Evolutionary conservation across 2,888 invertebrate genomes (phyloP).

Genomic region (Drosophila merina): DNA sequence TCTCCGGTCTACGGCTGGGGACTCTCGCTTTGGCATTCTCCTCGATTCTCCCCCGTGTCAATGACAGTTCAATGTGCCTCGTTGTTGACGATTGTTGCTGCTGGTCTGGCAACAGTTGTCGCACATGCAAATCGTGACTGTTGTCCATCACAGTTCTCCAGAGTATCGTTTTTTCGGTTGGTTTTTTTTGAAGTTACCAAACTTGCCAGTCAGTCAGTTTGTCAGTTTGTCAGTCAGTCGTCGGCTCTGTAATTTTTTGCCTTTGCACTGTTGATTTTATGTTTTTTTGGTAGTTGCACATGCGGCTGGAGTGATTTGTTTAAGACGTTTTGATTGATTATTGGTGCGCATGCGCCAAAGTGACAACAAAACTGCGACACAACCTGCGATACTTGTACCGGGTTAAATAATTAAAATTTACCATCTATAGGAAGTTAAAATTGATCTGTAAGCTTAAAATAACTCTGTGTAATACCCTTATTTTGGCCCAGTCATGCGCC

Average conservation of each 20-base stretch:
- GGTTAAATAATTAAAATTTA: neutral
- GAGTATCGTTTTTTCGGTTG: slow-evolving; percentile 7
- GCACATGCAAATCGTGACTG: slow-evolving; percentile 80
- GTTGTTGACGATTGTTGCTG: slow-evolving; percentile 63
- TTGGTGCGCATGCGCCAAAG: slow-evolving; percentile 66
- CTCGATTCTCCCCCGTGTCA: slow-evolving; percentile 75
- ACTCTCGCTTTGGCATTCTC: slow-evolving; percentile 43
- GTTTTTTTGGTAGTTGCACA: slow-evolving; percentile 65
- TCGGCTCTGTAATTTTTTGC: slow-evolving; percentile 33
- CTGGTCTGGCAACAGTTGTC: slow-evolving; percentile 72
- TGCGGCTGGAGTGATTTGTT: slow-evolving; percentile 76
- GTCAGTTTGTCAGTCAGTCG: slow-evolving; percentile 52
- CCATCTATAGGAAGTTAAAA: neutral
- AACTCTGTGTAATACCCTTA: slow-evolving; percentile 12
- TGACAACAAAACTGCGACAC: slow-evolving; percentile 61
- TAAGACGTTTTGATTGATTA: slow-evolving; percentile 80
- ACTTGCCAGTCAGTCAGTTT: slow-evolving; percentile 54
- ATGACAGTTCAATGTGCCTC: slow-evolving; percentile 81
- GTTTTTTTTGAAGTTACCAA: slow-evolving; percentile 59
- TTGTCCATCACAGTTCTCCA: slow-evolving; percentile 70
- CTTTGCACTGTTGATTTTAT: slow-evolving; percentile 30
- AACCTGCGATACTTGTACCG: slow-evolving; percentile 2
- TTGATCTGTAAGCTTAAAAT: slow-evolving; percentile 5
- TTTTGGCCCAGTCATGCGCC: slow-evolving; percentile 72
- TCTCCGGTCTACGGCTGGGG: slow-evolving; percentile 29